A percentile compares a stretch with the other conserved stretches of the same genome.
These are phyloP conservation scores for Cosmia pyralina DNA, from an alignment of 2,888 invertebrate genomes.

Conservation along the genomic window DNA sequence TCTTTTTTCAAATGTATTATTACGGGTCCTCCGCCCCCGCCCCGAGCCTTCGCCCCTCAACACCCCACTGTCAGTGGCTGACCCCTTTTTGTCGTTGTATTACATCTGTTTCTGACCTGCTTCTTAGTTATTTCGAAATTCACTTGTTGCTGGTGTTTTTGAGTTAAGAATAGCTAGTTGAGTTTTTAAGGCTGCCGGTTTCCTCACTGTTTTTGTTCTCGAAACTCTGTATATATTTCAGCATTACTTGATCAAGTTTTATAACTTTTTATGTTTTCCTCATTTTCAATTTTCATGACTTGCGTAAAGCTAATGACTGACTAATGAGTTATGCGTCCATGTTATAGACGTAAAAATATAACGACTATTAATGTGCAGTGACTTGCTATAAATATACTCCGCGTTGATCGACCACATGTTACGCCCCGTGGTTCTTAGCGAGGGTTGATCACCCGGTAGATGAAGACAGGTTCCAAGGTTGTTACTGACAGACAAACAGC, in stretches of 20 bases:
- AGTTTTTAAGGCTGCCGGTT: constrained; percentile 44
- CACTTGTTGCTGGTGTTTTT: constrained; percentile 61
- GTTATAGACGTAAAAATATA: constrained; percentile 23
- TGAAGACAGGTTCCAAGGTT: constrained; percentile 81
- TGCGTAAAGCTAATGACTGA: constrained; percentile 18
- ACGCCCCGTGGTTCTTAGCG: constrained; percentile 71
- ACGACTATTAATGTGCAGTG: constrained; percentile 41
- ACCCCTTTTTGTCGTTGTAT: constrained; percentile 84
- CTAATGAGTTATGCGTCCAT: constrained; percentile 13
- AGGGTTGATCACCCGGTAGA: constrained; percentile 76
- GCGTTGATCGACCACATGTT: constrained; percentile 85
- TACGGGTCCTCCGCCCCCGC: constrained; percentile 77
- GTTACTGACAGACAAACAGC: constrained; percentile 71
- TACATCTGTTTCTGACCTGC: constrained; percentile 83
- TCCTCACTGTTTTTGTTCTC: constrained; percentile 38
- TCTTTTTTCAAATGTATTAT: constrained; percentile 88
- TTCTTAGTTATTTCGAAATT: constrained; percentile 69
- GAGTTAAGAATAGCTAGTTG: constrained; percentile 46
- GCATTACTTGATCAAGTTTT: constrained; percentile 38
- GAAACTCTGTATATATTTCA: constrained; percentile 45
- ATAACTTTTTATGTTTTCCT: constrained; percentile 40
- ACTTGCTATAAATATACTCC: constrained; percentile 77
- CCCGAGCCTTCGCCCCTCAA: constrained; percentile 64
- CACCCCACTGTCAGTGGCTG: constrained; percentile 86
- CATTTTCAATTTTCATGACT: constrained; percentile 36